Evolutionary conservation across 23 tunicate genomes (phyloP).

Genomic region (Botrylloides violaceus): DNA sequence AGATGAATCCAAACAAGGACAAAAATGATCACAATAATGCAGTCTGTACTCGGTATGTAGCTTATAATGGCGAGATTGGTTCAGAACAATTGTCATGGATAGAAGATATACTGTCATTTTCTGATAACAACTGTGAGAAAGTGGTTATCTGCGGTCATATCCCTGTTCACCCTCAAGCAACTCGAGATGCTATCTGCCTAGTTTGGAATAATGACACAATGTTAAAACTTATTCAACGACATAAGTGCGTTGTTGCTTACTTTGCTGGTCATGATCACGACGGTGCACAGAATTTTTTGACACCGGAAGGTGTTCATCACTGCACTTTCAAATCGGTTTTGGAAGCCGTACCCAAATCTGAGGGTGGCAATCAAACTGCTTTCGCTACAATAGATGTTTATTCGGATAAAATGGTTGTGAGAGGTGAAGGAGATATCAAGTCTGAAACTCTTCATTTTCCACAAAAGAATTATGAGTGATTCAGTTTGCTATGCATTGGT

Average conservation of each 20-base stretch:
- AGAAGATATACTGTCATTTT: not conserved
- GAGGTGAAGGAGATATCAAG: slow-evolving; percentile 18
- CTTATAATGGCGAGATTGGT: slow-evolving; percentile 4
- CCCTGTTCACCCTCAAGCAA: slow-evolving; percentile 11
- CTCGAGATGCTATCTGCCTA: not conserved
- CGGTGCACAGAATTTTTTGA: not conserved
- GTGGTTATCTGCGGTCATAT: slow-evolving; percentile 18
- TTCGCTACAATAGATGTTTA: slow-evolving; percentile 21
- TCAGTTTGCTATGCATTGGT: no score
- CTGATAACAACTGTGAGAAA: not conserved
- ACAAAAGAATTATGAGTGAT: no score
- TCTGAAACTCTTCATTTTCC: slow-evolving; percentile 2
- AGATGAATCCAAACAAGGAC: slow-evolving; percentile 14
- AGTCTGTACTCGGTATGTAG: not conserved
- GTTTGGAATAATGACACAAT: slow-evolving; percentile 20
- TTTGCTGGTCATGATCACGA: slow-evolving; percentile 27
- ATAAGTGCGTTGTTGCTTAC: slow-evolving; percentile 9
- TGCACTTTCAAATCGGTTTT: slow-evolving; percentile 20
- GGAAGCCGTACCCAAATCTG: slow-evolving; percentile 11
- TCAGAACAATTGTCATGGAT: slow-evolving; percentile 14
- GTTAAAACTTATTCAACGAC: not conserved
- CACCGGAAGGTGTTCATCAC: slow-evolving; percentile 10
- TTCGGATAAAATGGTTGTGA: not conserved
- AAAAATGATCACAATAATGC: slow-evolving; percentile 12
- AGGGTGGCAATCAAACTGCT: slow-evolving; percentile 22